Evolutionary conservation across 1,140 invertebrate species (phyloP).

Genomic region (Harpegnathos saltator): DNA sequence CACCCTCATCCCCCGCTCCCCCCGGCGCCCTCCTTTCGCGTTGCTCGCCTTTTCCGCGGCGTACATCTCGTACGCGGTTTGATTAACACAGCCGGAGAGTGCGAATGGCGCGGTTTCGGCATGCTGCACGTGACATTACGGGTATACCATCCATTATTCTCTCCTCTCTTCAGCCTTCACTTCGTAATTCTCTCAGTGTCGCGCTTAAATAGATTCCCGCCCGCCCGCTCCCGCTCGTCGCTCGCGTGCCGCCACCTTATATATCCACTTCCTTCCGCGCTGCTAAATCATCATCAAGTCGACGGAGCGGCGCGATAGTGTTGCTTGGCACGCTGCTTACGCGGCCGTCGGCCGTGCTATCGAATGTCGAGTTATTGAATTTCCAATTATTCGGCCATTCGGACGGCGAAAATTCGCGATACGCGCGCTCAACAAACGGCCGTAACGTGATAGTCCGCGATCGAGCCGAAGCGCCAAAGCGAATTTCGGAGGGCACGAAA

Average conservation of each 20-base stretch:
- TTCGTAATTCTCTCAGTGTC: constrained; percentile 51
- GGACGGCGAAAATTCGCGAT: constrained; percentile 37
- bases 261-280: constrained; percentile 58
- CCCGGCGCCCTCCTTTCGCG: neutral
- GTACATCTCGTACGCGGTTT: constrained; percentile 73
- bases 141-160: constrained; percentile 81
- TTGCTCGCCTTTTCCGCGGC: constrained; percentile 58
- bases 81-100: constrained; percentile 82
- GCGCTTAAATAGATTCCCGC: constrained; percentile 56
- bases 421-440: neutral
- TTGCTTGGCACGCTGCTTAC: constrained; percentile 50
- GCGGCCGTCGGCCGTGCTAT: too few relatives aligned
- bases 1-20: too few relatives aligned
- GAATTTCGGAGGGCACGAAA: neutral
- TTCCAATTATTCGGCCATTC: constrained; percentile 53
- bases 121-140: constrained; percentile 80
- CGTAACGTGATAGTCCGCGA: neutral
- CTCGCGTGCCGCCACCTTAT: constrained; percentile 1
- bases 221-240: neutral
- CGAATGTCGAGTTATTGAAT: constrained; percentile 54
- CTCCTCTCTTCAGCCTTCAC: constrained; percentile 63
- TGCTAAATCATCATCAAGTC: constrained; percentile 56
- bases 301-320: constrained; percentile 45
- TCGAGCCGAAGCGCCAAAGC: neutral
- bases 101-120: constrained; percentile 79